These are phyloP conservation scores for Xiphophorus couchianus DNA, from an alignment of 2,113 vertebrate species.

Conservation along the genomic window DNA sequence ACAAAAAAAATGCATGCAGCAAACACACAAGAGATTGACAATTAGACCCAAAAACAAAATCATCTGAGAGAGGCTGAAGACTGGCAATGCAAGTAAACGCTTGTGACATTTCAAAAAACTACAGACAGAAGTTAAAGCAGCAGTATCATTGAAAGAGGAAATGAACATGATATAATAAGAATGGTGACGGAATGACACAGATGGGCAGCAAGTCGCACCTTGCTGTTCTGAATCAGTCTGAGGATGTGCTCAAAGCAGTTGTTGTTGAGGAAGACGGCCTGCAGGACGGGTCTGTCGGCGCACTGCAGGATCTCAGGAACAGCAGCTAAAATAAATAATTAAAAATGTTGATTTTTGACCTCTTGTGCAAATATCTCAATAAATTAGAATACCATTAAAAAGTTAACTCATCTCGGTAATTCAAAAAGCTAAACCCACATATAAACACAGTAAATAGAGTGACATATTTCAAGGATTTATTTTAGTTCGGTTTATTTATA, in stretches of 20 bases:
- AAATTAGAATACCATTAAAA: no score
- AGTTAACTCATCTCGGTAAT: no score
- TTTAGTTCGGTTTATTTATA: no score
- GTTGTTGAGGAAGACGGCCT: conserved; percentile 96
- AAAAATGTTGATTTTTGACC: neutral
- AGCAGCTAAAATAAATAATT: conserved; percentile 77
- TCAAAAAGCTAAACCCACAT: no score
- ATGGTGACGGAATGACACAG: conserved; percentile 22
- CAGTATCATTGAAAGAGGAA: conserved; percentile 25
- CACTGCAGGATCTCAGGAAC: conserved; percentile 94
- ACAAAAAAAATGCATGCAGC: conserved; percentile 9
- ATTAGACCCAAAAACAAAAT: conserved; percentile 36
- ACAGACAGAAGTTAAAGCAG: conserved; percentile 8
- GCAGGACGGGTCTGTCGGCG: conserved; percentile 90
- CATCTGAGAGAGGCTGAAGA: conserved; percentile 15
- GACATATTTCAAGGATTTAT: no score
- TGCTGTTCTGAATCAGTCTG: conserved; percentile 96
- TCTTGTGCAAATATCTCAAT: neutral
- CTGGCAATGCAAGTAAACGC: neutral
- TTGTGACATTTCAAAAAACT: conserved; percentile 10
- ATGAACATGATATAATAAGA: conserved; percentile 12
- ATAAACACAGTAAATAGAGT: no score
- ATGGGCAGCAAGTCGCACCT: conserved; percentile 80
- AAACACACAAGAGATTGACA: conserved; percentile 36
- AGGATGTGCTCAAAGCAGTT: conserved; percentile 99